Evolutionary conservation across 2,797 vertebrate species (phyloP).

Genomic region (Rhinella marina): DNA sequence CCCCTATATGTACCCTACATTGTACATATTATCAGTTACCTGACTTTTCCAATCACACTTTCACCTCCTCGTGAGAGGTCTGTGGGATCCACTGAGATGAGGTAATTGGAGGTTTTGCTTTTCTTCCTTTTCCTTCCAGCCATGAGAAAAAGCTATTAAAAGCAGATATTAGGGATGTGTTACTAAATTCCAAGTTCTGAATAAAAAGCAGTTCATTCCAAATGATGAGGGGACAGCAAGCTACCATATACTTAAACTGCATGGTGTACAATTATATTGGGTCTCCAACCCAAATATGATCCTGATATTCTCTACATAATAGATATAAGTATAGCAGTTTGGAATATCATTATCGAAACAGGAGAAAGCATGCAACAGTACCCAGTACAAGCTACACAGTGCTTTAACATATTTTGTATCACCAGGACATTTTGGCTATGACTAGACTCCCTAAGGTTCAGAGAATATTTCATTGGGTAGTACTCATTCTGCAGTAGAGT

Average conservation of each 20-base stretch:
- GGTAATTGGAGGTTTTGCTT: slow-evolving; percentile 90
- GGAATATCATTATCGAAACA: too few species aligned
- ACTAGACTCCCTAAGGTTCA: background rate
- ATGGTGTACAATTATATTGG: background rate
- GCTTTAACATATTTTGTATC: too few species aligned
- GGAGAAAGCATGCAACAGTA: too few species aligned
- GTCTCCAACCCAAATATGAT: background rate
- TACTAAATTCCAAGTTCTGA: too few species aligned
- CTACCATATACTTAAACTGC: background rate
- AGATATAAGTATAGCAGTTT: too few species aligned
- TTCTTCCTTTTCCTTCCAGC: slow-evolving; percentile 88
- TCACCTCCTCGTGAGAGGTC: slow-evolving; percentile 83
- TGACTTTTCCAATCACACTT: slow-evolving; percentile 87
- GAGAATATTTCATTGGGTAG: background rate
- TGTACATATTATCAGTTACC: slow-evolving; percentile 69
- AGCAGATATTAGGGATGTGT: background rate
- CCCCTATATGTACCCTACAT: background rate
- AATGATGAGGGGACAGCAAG: background rate
- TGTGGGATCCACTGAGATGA: slow-evolving; percentile 85
- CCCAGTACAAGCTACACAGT: too few species aligned
- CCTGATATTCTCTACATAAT: too few species aligned
- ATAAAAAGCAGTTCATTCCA: background rate
- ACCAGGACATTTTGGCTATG: background rate
- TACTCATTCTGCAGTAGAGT: background rate
- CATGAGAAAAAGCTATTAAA: slow-evolving; percentile 84